phyloP scores from a whole-genome alignment of 2,888 invertebrate genomes.

The Lepidocyrtoides sp. region DNA sequence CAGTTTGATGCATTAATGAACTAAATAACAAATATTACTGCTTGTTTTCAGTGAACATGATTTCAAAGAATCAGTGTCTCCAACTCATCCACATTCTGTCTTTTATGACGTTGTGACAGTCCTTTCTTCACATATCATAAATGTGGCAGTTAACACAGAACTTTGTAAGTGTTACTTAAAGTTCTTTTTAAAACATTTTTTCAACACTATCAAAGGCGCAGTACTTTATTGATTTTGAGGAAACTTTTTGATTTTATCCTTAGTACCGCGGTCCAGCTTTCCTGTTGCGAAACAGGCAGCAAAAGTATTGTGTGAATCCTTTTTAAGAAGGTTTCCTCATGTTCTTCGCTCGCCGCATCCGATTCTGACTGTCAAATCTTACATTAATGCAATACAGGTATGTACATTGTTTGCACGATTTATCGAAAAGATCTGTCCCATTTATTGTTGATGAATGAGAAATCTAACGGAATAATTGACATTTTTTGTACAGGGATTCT shows the following conservation, averaged over 20 bases:
- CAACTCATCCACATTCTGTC: conserved; percentile 80
- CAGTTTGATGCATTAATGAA: too few species aligned
- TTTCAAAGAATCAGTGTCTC: conserved; percentile 81
- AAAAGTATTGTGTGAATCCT: conserved; percentile 82
- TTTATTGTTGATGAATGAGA: neutral
- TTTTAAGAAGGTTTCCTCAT: conserved; percentile 81
- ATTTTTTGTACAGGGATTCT: conserved; percentile 81
- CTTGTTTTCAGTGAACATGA: conserved; percentile 81
- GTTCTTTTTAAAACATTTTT: too few species aligned
- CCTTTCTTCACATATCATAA: conserved; percentile 83
- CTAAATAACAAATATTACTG: neutral
- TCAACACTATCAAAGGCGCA: too few species aligned
- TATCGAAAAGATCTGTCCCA: too few species aligned
- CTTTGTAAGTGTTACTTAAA: conserved; percentile 80
- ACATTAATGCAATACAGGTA: conserved; percentile 84
- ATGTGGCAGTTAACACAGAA: conserved; percentile 81
- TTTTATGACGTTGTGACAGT: conserved; percentile 85
- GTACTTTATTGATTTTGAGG: neutral
- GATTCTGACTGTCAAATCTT: conserved; percentile 83
- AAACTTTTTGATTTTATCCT: neutral
- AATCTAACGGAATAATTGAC: neutral
- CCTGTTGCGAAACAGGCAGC: conserved; percentile 83
- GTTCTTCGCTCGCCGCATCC: conserved; percentile 82
- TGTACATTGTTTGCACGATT: neutral
- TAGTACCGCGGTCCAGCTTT: conserved; percentile 84